These are phyloP conservation scores for Syngnathus scovelli DNA, from an alignment of 2,113 vertebrate genomes.

Conservation along the genomic window DNA sequence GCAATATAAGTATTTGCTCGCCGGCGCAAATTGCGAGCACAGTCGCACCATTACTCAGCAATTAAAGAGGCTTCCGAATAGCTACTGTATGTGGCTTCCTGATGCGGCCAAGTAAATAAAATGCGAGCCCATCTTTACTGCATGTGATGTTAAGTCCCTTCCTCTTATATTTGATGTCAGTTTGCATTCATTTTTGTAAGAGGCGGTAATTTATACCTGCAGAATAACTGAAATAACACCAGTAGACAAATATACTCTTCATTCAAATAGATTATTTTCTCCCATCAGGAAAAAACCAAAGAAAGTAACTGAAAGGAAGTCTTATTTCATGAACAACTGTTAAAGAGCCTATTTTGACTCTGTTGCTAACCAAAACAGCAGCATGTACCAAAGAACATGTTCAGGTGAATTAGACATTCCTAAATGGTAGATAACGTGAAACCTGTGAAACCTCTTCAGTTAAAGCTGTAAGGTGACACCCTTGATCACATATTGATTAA, in stretches of 20 bases:
- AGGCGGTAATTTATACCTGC: no score
- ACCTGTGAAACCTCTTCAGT: no score
- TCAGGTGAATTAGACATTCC: no score
- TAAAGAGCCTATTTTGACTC: no score
- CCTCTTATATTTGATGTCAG: background rate
- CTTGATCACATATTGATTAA: no score
- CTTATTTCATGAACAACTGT: no score
- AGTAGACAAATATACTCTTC: no score
- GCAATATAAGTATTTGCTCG: conserved; percentile 77
- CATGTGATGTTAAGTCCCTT: conserved; percentile 24
- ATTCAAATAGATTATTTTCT: background rate
- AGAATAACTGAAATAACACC: background rate
- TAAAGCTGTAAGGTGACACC: no score
- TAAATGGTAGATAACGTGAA: no score
- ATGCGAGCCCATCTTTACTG: conserved; percentile 8
- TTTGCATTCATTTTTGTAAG: no score
- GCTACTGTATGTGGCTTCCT: conserved; percentile 55
- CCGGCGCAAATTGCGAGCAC: conserved; percentile 62
- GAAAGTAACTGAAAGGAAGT: no score
- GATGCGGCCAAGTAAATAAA: conserved; percentile 61
- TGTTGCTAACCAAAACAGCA: background rate
- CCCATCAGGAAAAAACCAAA: no score
- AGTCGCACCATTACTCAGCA: conserved; percentile 68
- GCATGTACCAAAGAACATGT: background rate
- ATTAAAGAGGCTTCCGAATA: conserved; percentile 69